Evolutionary conservation across 2,888 invertebrate genomes (phyloP), one percentile per base, ranked within the genome.

Genomic region (Sphecodes monilicornis): DNA sequence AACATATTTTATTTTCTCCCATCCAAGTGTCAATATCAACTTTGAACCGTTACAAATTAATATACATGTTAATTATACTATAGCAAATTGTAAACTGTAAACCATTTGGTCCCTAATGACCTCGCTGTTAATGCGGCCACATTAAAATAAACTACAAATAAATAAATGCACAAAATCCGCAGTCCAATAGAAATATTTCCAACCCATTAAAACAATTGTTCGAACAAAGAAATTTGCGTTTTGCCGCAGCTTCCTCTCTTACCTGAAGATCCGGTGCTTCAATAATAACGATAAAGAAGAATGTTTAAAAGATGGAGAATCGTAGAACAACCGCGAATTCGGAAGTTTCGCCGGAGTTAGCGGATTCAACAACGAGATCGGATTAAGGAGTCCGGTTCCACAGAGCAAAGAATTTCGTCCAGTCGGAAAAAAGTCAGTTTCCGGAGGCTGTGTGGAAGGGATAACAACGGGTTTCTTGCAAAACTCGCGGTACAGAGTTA

Each of bases 401-500:
- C 29, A 8, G 32, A 64, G 29, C 64, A 6, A 64, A 64, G 64
- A 64, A 64, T 64, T 64, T 32, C 29, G 32, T 8, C 29, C 64
- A 16, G 64, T 29, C 64, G 29, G 29, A 18, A 64, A 50, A 64
- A 60, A 60, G 29, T 60, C 60, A 6, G 60, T 16, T 60, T 29
- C 60, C 10, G 18, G 22, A 4, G 73, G 36, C 1, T 3, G 26
- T 10, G 26, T 4, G 26, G 36, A 22, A 36, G 10, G 32, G 36
- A 32, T 57, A 43, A 43, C 41, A 32, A 69, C n/a, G 29, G 60
- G 60, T n/a, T 60, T n/a, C 73, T 46, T 29, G 73, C 54, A 46
- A 79, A 73, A 73, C 73, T 81, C n/a, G 13, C 69, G 68, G n/a
- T 60, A 57, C 54, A 29, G 39, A 32, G 43, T 57, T 57, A 71